phyloP scores from a whole-genome alignment of 2,797 vertebrate genomes.

The Enteromius trimaculatus region DNA sequence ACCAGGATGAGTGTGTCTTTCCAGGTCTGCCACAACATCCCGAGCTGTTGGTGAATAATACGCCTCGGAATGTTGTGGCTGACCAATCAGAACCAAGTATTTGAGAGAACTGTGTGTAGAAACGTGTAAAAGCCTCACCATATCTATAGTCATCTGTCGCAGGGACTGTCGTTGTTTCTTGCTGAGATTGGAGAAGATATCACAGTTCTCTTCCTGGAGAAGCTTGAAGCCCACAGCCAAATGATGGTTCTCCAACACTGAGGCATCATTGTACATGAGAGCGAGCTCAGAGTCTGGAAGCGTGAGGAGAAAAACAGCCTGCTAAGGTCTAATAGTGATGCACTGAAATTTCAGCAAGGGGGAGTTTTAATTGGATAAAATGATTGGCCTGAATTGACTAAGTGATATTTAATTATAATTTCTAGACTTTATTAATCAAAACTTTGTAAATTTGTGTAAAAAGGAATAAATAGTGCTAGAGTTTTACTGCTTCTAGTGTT shows the following conservation, averaged over 20 bases:
- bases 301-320: not conserved
- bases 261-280: constrained; percentile 91
- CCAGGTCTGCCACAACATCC: not conserved
- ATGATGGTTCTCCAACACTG: constrained; percentile 93
- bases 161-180: constrained; percentile 87
- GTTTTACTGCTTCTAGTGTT: too few species aligned
- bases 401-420: not conserved
- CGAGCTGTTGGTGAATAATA: not conserved
- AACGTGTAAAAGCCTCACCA: constrained; percentile 68
- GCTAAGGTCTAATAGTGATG: not conserved
- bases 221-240: constrained; percentile 94
- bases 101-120: not conserved
- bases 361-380: not conserved
- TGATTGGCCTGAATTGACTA: not conserved
- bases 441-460: too few species aligned
- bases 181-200: constrained; percentile 91
- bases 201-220: constrained; percentile 90
- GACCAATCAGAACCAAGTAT: constrained; percentile 3
- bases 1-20: not conserved
- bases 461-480: too few species aligned
- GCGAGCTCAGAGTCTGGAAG: constrained; percentile 90
- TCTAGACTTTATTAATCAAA: too few species aligned
- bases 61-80: not conserved
- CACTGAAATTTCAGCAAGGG: not conserved
- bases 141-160: constrained; percentile 94